A percentile compares a stretch with the other conserved stretches of the same genome.
phyloP scores from a whole-genome alignment of 2,888 invertebrate species.

The Antitype chi region DNA sequence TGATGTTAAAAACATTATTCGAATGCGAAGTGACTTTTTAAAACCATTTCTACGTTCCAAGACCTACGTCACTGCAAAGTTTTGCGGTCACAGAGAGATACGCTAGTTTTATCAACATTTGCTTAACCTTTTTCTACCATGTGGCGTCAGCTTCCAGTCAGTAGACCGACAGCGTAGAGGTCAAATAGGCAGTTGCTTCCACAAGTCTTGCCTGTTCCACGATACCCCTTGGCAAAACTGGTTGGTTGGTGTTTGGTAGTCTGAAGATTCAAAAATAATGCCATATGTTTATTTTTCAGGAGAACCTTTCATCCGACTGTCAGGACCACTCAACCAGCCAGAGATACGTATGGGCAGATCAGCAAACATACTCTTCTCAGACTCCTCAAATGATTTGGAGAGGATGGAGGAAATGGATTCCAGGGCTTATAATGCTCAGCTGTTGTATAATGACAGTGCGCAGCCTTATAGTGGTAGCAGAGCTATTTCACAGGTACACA shows the following conservation, averaged over 20 bases:
- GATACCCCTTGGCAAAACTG: not conserved
- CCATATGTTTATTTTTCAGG: constrained; percentile 71
- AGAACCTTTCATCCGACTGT: constrained; percentile 83
- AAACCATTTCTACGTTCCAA: not conserved
- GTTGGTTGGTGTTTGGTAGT: not conserved
- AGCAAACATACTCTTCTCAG: constrained; percentile 77
- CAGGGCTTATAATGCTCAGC: constrained; percentile 70
- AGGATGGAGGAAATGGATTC: constrained; percentile 75
- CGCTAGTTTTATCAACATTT: not conserved
- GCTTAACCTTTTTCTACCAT: not conserved
- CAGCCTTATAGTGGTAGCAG: constrained; percentile 70
- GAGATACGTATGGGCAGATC: constrained; percentile 82
- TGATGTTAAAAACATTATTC: not conserved
- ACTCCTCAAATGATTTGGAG: constrained; percentile 78
- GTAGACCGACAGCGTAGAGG: no score
- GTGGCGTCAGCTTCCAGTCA: no score
- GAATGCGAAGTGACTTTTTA: not conserved
- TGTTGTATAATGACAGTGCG: constrained; percentile 75
- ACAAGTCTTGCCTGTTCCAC: no score
- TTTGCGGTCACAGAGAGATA: not conserved
- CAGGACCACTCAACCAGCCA: constrained; percentile 79
- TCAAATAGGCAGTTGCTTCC: no score
- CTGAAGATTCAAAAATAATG: not conserved
- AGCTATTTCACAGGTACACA: constrained; percentile 78
- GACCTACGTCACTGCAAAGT: not conserved